Base-by-base conservation (phyloP, 2,888 invertebrate species). In the Tubulanus polymorphus region DNA sequence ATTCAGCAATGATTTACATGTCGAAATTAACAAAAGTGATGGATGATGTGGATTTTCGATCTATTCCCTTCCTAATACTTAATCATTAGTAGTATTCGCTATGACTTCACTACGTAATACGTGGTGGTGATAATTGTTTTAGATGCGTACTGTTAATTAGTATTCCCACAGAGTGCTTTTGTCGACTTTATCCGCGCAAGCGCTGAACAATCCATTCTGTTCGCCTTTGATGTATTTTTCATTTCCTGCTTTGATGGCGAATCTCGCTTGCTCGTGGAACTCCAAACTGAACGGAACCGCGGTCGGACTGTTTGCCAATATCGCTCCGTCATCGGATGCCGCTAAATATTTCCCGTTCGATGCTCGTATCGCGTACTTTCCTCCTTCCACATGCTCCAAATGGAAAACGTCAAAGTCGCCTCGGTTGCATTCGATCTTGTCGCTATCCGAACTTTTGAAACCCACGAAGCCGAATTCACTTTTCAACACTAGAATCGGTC, bases 261-360 rank as follows among this genome's bases (percentile, higher is more conserved):
- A 87, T 71, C 91, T 86, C 62, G 93, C 93, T 29, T 93, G 93
- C 80, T 93, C 94, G 67, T 92, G 87, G 71, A 96, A 84, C 83
- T 95, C 94, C 72, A 96, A 84, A 78, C 89, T 89, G 84, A 95
- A 95, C 51, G 91, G 90, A 71, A 88, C 87, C 20, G 92, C 88
- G 20, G 84, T 78, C 71, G 92, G 91, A 27, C 89, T 86, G 80
- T 93, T 94, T 57, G 92, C 90, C 32, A 87, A 85, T 54, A 95
- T 88, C 10, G 64, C 63, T 53, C 88, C 85, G 79, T 94, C 94
- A 68, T 88, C 87, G 76, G 90, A 90, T 53, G 91, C 88, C 79
- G 90, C 88, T 93, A 94, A 94, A 82, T 93, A 96, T 79, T 92
- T 92, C 71, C 90, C 90, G 81, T 90, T 93, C 78, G 90, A 88